Evolutionary conservation across 2,888 invertebrate species (phyloP).

Genomic region (Philhelius pedissequus): DNA sequence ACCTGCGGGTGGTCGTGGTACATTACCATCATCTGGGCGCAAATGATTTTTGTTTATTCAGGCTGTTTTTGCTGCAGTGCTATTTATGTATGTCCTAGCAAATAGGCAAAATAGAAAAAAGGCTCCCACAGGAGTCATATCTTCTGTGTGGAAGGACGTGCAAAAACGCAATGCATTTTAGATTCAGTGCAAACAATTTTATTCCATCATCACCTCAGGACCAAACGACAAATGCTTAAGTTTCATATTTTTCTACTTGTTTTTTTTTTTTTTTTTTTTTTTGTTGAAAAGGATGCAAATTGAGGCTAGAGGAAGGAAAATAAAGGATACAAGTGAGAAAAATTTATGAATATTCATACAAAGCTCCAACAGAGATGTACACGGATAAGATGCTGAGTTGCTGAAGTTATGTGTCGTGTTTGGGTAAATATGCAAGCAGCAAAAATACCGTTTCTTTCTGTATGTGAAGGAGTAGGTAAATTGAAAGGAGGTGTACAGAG

Average conservation of each 20-base stretch:
- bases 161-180: constrained; percentile 68
- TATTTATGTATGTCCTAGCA: constrained; percentile 59
- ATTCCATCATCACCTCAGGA: constrained; percentile 36
- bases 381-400: constrained; percentile 62
- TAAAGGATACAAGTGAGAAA: constrained; percentile 29
- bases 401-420: neutral
- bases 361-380: constrained; percentile 57
- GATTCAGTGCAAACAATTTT: constrained; percentile 62
- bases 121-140: constrained; percentile 30
- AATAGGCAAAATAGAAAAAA: constrained; percentile 22
- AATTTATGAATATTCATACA: constrained; percentile 65
- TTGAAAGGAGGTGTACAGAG: neutral
- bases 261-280: neutral
- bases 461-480: too few relatives aligned
- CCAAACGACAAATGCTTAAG: neutral
- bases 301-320: constrained; percentile 16
- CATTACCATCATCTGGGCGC: constrained; percentile 19
- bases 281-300: constrained; percentile 48
- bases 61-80: neutral
- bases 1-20: constrained; percentile 52
- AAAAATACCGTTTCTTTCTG: neutral
- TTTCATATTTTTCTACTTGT: neutral
- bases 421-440: constrained; percentile 38
- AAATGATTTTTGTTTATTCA: constrained; percentile 59
- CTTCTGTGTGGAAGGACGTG: constrained; percentile 40